Base-by-base conservation (phyloP, 1,140 invertebrate species). In the Riptortus pedestris region DNA sequence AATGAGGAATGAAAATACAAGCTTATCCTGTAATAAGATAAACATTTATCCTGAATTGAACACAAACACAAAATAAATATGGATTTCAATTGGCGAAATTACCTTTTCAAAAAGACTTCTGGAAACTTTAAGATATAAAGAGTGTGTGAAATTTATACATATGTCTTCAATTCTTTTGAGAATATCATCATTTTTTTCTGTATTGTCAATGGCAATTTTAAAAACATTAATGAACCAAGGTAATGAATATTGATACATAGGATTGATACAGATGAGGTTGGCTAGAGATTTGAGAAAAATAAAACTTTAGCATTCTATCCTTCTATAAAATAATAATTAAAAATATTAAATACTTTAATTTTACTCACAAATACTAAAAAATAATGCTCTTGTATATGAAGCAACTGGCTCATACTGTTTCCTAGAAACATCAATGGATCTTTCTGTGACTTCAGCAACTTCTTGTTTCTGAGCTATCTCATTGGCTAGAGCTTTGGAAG, bases 181-280 rank as follows among this genome's bases (percentile, higher is more conserved):
- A n/a, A n/a, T n/a, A n/a, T n/a, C n/a, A n/a, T n/a, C n/a, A n/a
- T n/a, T n/a, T n/a, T n/a, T n/a, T n/a, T n/a, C n/a, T n/a, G n/a
- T n/a, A n/a, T n/a, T n/a, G n/a, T n/a, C n/a, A n/a, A n/a, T n/a
- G n/a, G n/a, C n/a, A n/a, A n/a, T n/a, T n/a, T n/a, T n/a, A n/a
- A n/a, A n/a, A n/a, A n/a, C n/a, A n/a, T n/a, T n/a, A n/a, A n/a
- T n/a, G n/a, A n/a, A n/a, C n/a, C n/a, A n/a, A n/a, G n/a, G 80
- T 67, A 96, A 77, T 2, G 93, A 96, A 74, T 95, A 98, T 72
- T 96, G 93, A 75, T 97, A 98, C 93, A 97, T 97, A 0, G 92
- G 93, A 77, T 97, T 91, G 67, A 97, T 91, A 71, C 91, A 90
- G 18, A 89, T 85, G 69, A 97, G 74, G 65, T 92, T 87, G 57